phyloP scores from a whole-genome alignment of 2,797 vertebrate species.

The Poecilia picta region DNA sequence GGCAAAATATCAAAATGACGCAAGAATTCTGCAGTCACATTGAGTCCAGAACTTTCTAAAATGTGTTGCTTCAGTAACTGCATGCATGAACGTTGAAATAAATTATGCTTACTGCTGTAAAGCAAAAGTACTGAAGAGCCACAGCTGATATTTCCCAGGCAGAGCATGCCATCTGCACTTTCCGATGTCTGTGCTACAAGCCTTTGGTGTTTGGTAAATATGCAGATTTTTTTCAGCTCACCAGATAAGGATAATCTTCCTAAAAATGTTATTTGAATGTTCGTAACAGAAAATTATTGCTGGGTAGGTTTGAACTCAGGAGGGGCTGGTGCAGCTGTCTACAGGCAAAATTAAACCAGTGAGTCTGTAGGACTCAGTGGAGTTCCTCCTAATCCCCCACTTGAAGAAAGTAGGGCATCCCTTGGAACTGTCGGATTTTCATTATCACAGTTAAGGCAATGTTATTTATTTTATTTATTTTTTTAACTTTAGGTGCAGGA shows the following conservation, averaged over 20 bases:
- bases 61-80: not conserved
- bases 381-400: conserved; percentile 16
- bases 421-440: not conserved
- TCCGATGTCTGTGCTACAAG: not conserved
- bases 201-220: not conserved
- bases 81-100: not conserved
- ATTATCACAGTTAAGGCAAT: not conserved
- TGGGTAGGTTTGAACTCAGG: conserved; percentile 3
- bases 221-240: not conserved
- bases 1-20: not conserved
- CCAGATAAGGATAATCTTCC: conserved; percentile 6
- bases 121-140: conserved; percentile 5
- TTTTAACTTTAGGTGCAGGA: conserved; percentile 88
- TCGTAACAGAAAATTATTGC: conserved; percentile 1
- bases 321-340: not conserved
- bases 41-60: not conserved
- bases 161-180: conserved; percentile 1
- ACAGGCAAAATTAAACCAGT: conserved; percentile 2
- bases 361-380: not conserved
- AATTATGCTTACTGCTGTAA: conserved; percentile 2
- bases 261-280: not conserved
- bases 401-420: conserved; percentile 4
- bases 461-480: not conserved
- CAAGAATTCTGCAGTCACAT: not conserved
- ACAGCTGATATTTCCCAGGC: not conserved